Percentiles rank a stretch among this genome's conserved stretches.
Evolutionary conservation across 2,113 vertebrate species (phyloP).

Genomic region (Caracal caracal): DNA sequence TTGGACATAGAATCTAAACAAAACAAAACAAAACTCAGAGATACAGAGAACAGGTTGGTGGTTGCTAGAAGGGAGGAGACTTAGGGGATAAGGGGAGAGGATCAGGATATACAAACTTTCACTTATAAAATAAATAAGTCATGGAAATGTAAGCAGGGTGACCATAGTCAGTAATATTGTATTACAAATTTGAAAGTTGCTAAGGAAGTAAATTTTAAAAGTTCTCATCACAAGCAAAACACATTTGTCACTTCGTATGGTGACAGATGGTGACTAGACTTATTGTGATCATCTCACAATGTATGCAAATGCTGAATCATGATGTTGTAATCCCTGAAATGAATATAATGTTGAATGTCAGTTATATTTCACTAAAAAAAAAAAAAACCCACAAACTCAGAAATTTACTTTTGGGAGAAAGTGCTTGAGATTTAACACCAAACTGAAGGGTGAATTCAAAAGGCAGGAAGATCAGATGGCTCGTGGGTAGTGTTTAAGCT

Average conservation of each 20-base stretch:
- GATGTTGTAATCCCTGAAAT: background rate
- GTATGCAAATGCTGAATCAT: background rate
- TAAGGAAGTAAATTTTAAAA: background rate
- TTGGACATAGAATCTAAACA: background rate
- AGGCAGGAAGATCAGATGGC: slow-evolving; percentile 30
- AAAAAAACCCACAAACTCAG: background rate
- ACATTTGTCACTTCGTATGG: background rate
- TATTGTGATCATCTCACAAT: background rate
- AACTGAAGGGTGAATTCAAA: slow-evolving; percentile 18
- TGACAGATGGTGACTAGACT: background rate
- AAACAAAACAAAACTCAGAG: background rate
- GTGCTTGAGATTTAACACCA: slow-evolving; percentile 54
- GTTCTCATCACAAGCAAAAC: background rate
- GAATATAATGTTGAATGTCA: background rate
- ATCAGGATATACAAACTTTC: background rate
- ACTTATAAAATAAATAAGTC: background rate
- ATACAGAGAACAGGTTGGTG: background rate
- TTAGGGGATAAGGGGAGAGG: background rate
- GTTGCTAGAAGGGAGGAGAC: background rate
- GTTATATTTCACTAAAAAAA: background rate
- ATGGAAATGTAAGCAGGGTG: background rate
- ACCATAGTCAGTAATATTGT: background rate
- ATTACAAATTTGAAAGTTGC: background rate
- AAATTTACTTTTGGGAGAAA: slow-evolving; percentile 48
- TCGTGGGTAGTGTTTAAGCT: slow-evolving; percentile 52